Evolutionary conservation across 2,888 invertebrate genomes (phyloP).

Genomic region (Maniola hyperantus): DNA sequence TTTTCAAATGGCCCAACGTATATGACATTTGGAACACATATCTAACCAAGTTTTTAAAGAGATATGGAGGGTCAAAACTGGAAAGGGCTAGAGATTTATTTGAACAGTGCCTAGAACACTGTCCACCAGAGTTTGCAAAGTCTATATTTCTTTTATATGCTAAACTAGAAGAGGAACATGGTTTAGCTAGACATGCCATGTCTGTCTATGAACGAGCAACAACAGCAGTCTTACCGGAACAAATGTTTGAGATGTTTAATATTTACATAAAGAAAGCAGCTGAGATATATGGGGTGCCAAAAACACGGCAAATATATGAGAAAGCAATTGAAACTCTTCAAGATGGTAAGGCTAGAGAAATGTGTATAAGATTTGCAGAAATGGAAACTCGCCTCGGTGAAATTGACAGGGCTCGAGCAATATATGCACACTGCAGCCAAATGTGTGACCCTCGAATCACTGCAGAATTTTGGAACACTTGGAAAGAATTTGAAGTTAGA

Average conservation of each 20-base stretch:
- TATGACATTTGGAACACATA: slow-evolving; percentile 99
- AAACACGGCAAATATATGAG: slow-evolving; percentile 98
- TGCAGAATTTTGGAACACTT: slow-evolving; percentile 97
- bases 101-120: slow-evolving; percentile 98
- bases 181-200: slow-evolving; percentile 98
- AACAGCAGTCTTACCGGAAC: slow-evolving; percentile 93
- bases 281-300: slow-evolving; percentile 98
- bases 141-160: slow-evolving; percentile 97
- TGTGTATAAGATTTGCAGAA: slow-evolving; percentile 98
- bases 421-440: slow-evolving; percentile 99
- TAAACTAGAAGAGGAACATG: slow-evolving; percentile 99
- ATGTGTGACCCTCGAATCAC: slow-evolving; percentile 99
- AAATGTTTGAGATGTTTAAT: slow-evolving; percentile 99
- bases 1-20: slow-evolving; percentile 99
- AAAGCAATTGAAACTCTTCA: slow-evolving; percentile 97
- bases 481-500: slow-evolving; percentile 99
- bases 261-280: slow-evolving; percentile 99
- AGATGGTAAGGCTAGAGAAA: slow-evolving; percentile 95
- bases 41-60: slow-evolving; percentile 96
- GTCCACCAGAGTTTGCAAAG: slow-evolving; percentile 98
- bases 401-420: slow-evolving; percentile 97
- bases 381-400: slow-evolving; percentile 99
- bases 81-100: slow-evolving; percentile 98
- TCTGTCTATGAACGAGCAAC: slow-evolving; percentile 99
- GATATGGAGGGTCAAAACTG: slow-evolving; percentile 97